These are phyloP conservation scores for Nezara viridula DNA, from an alignment of 2,888 invertebrate genomes.

Conservation along the genomic window DNA sequence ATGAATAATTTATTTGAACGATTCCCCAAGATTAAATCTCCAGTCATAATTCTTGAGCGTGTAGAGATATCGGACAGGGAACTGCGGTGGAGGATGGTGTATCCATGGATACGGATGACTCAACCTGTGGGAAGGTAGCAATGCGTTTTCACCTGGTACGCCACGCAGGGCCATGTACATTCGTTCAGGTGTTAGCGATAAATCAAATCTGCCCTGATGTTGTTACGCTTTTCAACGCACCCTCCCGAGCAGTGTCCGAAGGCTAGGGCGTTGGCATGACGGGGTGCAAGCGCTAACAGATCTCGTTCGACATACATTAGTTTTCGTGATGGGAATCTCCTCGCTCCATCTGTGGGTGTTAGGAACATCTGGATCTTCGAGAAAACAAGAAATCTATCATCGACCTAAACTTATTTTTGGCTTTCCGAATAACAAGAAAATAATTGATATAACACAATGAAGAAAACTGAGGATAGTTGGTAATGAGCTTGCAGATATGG, in stretches of 20 bases:
- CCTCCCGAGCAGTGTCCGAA: background rate
- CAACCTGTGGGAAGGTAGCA: constrained; percentile 34
- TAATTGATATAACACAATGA: too few species aligned
- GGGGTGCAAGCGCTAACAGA: background rate
- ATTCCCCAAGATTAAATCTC: too few species aligned
- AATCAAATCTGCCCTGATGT: constrained; percentile 37
- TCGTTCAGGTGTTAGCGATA: constrained; percentile 37
- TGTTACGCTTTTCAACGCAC: constrained; percentile 37
- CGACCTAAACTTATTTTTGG: background rate
- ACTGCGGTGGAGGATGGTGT: constrained; percentile 21
- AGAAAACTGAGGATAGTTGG: too few species aligned
- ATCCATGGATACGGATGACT: constrained; percentile 24
- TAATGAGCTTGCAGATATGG: too few species aligned
- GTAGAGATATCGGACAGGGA: background rate
- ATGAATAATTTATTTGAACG: too few species aligned
- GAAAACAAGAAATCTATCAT: background rate
- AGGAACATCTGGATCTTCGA: background rate
- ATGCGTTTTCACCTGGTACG: constrained; percentile 26
- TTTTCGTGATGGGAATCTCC: background rate
- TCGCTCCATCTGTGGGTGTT: background rate
- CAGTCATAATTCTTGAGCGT: background rate
- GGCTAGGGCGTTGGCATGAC: background rate
- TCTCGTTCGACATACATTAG: background rate
- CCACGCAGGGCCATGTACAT: constrained; percentile 25
- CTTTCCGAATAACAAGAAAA: background rate